Percentiles rank a stretch among this genome's conserved stretches.
These are phyloP conservation scores for Drosophila nr. fundita DNA, from an alignment of 2,888 invertebrate genomes.

Conservation along the genomic window DNA sequence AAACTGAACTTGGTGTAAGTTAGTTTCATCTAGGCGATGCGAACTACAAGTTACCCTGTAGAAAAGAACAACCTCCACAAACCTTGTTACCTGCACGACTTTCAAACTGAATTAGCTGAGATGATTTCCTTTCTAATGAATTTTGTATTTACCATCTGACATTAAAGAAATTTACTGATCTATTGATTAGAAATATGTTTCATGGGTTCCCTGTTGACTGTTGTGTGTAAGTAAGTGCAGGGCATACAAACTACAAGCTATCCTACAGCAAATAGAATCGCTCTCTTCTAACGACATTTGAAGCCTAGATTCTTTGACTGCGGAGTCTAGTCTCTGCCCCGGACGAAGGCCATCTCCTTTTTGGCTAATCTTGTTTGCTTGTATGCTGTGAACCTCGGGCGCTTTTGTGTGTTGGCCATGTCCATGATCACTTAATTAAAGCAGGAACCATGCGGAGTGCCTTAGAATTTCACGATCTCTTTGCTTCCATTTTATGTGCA, in stretches of 20 bases:
- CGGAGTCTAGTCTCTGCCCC: conserved; percentile 7
- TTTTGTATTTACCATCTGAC: not conserved
- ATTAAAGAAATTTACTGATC: not conserved
- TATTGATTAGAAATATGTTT: not conserved
- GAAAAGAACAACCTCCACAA: not conserved
- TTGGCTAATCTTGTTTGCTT: conserved; percentile 69
- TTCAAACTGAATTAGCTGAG: not conserved
- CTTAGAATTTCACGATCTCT: conserved; percentile 34
- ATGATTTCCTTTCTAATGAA: not conserved
- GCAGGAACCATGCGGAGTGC: conserved; percentile 35
- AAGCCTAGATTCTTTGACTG: conserved; percentile 24
- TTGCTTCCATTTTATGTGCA: conserved; percentile 32
- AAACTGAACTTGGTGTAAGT: conserved; percentile 22
- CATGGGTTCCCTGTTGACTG: not conserved
- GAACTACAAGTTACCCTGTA: conserved; percentile 23
- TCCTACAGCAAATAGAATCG: conserved; percentile 13
- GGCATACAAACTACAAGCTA: conserved; percentile 10
- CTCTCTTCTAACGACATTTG: conserved; percentile 70
- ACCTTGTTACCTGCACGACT: not conserved
- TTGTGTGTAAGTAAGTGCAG: not conserved
- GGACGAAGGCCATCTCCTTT: conserved; percentile 61
- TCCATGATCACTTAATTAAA: conserved; percentile 79
- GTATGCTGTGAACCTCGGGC: conserved; percentile 52
- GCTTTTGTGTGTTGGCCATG: conserved; percentile 53
- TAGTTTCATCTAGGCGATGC: too few species aligned